Base-by-base conservation (phyloP, 2,113 vertebrate genomes). In the Pseudopodoces humilis region DNA sequence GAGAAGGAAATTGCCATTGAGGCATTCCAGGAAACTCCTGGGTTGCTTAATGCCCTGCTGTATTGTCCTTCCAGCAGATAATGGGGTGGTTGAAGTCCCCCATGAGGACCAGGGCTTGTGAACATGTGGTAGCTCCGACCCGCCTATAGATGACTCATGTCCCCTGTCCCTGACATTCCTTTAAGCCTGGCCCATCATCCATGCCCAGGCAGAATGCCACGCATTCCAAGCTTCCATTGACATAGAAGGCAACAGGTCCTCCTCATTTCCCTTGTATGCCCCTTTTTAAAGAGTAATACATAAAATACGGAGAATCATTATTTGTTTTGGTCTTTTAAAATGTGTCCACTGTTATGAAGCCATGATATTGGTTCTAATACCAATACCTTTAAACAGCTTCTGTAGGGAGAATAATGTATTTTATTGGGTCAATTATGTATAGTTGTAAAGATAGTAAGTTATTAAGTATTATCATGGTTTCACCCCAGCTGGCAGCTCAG, bases 171-270 rank as follows among this genome's bases (percentile, higher is more conserved):
- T 44, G 43, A 27, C 18, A 43, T 56, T 30, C 31, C 43, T 80
- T 81, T 44, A 52, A 52, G 27, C 50, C 22, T 37, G 27, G 37
- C 12, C 50, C 67, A 58, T 27, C 37, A 52, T 39, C 5, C 33
- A 50, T 33, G 5, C 15, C 37, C 33, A 44, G 19, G 22, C 15
- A 81, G 33, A 74, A 31, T 7, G 33, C 18, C 44, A 50, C 5
- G 4, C 10, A 46, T 21, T 39, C 33, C 0, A 0, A 68, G 7
- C 16, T n/a, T 39, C 46, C 13, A 39, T 0, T 67, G n/a, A 53
- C 39, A 82, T 8, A 39, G 46, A 33, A 53, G 20, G n/a, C 30
- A 75, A 53, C 41, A 25, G 3, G 20, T 30, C 5, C 13, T 88
- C 27, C 33, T 52, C 33, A 60, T n/a, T 46, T 60, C 5, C 24